Conservation (phyloP, 2,113 vertebrate genomes). For the Gasterosteus nipponicus region DNA sequence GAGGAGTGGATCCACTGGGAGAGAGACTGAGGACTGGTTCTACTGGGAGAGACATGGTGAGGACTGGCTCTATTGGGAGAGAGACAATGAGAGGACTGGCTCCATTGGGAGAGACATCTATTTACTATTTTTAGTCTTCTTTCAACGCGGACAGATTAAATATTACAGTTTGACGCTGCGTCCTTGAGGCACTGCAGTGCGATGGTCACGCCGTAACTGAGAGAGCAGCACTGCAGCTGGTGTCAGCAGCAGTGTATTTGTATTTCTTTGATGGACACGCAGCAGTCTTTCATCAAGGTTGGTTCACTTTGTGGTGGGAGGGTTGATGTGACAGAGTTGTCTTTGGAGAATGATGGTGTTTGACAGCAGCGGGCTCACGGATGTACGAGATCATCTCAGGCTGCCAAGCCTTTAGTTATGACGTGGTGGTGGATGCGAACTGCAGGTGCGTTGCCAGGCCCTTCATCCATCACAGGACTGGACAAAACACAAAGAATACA, state of each 20-base stretch:
- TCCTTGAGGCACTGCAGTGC: constrained; percentile 10
- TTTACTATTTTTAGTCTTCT: background rate
- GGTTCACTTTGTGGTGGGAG: constrained; percentile 67
- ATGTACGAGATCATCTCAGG: constrained; percentile 71
- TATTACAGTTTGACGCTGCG: background rate
- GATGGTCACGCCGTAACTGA: constrained; percentile 21
- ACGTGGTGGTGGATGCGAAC: constrained; percentile 70
- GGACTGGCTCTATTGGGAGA: no score
- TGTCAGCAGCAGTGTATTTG: constrained; percentile 49
- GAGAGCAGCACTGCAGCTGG: constrained; percentile 34
- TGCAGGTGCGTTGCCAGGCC: constrained; percentile 71
- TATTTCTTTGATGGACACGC: constrained; percentile 66
- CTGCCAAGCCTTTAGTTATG: constrained; percentile 73
- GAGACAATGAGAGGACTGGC: no score
- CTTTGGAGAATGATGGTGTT: constrained; percentile 76
- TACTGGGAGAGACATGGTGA: no score
- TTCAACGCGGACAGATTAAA: background rate
- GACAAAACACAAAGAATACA: constrained; percentile 67
- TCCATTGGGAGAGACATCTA: background rate
- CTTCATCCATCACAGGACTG: constrained; percentile 74
- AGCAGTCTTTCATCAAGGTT: constrained; percentile 68
- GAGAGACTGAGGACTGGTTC: no score
- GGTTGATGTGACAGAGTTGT: constrained; percentile 75
- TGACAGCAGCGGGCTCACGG: constrained; percentile 71
- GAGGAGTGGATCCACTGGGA: no score